Evolutionary conservation across 2,888 invertebrate species (phyloP), one percentile per base, ranked within the genome.

Genomic region (Machimus atricapillus): DNA sequence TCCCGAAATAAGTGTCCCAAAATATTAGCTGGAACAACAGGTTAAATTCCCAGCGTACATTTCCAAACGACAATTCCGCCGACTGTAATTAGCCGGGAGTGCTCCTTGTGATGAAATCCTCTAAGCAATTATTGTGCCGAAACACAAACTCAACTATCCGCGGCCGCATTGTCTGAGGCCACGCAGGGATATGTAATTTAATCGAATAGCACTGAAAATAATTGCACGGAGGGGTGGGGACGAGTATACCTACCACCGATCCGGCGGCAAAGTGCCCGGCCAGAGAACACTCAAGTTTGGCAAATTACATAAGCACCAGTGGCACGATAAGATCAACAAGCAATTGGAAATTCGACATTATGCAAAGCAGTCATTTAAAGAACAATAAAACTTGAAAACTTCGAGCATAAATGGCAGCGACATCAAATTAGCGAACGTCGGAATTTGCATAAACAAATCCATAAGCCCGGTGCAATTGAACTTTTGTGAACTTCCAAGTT

Each of bases 401-500:
- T 31, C 16, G 66, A 83, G 58, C 86, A 86, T 76, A 87, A 87
- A 87, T 87, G 87, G 86, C 86, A 83, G 77, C 83, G 86, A 86
- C 87, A 87, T 87, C 85, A 87, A 87, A 87, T 87, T 87, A 87
- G 86, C 86, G 86, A 87, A 86, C 78, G 73, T 78, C 73, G 46
- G 77, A 78, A 87, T 87, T 87, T 87, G 86, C 87, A 87, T 87
- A 87, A 87, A 86, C 86, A 82, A 86, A 87, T 86, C 87, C 37
- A 83, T 83, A 83, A 83, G 66, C 83, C 34, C 52, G 56, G 81
- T 56, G 52, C 81, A 52, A 56, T 6, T 81, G 81, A 81, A 81
- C 81, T 81, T 81, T 40, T 31, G 52, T 81, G 81, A 81, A 81
- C 81, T 81, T 52, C 52, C 5, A 81, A 81, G 56, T 81, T 56